Base-by-base conservation (phyloP, 1,140 invertebrate genomes). In the Tribolium castaneum region DNA sequence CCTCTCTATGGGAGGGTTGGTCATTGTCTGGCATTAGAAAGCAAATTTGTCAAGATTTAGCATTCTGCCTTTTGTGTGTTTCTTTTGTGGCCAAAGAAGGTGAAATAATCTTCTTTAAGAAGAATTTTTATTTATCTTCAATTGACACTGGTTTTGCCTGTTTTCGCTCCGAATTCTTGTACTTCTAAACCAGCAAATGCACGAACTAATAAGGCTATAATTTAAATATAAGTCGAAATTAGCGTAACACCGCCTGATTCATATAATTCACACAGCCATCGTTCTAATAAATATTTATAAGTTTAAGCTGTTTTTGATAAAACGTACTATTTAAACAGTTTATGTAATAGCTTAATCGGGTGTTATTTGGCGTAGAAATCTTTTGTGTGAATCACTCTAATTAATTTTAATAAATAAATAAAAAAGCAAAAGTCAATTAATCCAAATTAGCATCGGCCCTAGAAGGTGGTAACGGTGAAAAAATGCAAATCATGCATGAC, bases 401-500 rank as follows among this genome's bases (percentile, higher is more conserved):
- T 45, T 45, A 45, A 45, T 45, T 45, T 45, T 45, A 7, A 10
- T 45, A 6, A 19, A 19, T 45, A 45, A 45, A 45, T 2, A 13
- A 19, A 56, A 9, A 9, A 62, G 19, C 9, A 30, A 62, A 7
- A 13, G 6, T 35, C 19, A n/a, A 30, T 45, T 45, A 45, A 45
- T 45, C 39, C 7, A 45, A 45, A 45, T 12, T 30, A 30, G 25
- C 6, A 30, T 30, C 6, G 25, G 25, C 25, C 25, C 25, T 30
- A 66, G 13, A 66, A 35, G 9, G n/a, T 35, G 12, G 30, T 66
- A 66, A 66, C 59, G 59, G 59, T 34, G n/a, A 62, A 54, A 66
- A 35, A 66, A 66, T 66, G 59, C 59, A 66, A 66, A 66, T 66
- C 25, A 30, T n/a, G 9, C n/a, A 66, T 66, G 59, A 66, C 59